Evolutionary conservation across 1,140 invertebrate genomes (phyloP).

Genomic region (Saxidomus purpurata): DNA sequence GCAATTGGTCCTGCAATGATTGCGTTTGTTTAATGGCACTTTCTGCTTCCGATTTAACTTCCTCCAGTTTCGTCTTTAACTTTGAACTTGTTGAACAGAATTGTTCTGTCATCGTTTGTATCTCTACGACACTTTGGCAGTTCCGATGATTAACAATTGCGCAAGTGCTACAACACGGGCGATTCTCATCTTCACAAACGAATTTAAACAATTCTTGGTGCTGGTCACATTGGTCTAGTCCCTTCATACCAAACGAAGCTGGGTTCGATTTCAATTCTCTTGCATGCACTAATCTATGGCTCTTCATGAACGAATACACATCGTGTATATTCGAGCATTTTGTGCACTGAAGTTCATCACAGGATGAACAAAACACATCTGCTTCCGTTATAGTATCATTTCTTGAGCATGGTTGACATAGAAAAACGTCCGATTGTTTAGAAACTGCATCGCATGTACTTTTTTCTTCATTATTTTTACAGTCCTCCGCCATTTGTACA

Average conservation of each 20-base stretch:
- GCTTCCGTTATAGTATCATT: background rate
- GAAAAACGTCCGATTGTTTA: background rate
- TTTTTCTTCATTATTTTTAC: too few species aligned
- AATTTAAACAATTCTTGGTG: background rate
- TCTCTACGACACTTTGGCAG: background rate
- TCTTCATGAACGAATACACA: background rate
- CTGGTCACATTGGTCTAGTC: too few species aligned
- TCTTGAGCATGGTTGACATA: background rate
- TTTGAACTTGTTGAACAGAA: background rate
- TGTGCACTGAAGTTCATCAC: background rate
- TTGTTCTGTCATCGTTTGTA: background rate
- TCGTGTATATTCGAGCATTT: too few species aligned
- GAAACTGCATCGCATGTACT: background rate
- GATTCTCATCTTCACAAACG: background rate
- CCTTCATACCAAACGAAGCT: background rate
- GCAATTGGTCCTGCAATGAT: background rate
- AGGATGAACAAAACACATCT: background rate
- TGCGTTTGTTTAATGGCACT: background rate
- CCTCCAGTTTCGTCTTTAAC: background rate
- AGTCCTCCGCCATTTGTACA: too few species aligned
- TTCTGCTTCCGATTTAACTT: background rate
- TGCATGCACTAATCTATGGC: background rate
- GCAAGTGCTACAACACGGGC: background rate
- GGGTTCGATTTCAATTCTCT: background rate
- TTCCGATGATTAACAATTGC: slow-evolving; percentile 5